Evolutionary conservation across 2,797 vertebrate genomes (phyloP).

Genomic region (Gambelia wislizenii): DNA sequence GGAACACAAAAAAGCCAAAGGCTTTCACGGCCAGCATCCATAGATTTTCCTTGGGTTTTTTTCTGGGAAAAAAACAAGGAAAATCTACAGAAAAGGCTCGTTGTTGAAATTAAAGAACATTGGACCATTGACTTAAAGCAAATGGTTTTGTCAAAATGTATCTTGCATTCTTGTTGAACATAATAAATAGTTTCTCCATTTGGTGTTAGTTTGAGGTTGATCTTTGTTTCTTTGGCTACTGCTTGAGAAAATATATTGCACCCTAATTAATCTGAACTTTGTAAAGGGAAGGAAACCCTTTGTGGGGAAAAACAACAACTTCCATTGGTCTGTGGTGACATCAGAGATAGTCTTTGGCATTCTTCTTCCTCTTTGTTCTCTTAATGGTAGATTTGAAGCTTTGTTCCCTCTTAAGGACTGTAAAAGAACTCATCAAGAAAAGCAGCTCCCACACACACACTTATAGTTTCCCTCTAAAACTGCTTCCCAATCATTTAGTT

Average conservation of each 20-base stretch:
- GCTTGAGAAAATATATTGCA: conserved; percentile 53
- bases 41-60: too few relatives aligned
- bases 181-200: background rate
- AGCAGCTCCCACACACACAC: background rate
- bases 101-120: background rate
- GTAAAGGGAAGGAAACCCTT: conserved; percentile 57
- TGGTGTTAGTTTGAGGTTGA: background rate
- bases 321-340: rapidly evolving
- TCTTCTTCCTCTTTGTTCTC: background rate
- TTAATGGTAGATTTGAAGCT: background rate
- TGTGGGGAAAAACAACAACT: background rate
- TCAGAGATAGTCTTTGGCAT: background rate
- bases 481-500: background rate
- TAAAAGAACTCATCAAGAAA: background rate
- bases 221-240: background rate
- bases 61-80: too few relatives aligned
- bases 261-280: conserved; percentile 59
- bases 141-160: background rate
- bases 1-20: background rate
- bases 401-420: conserved; percentile 36
- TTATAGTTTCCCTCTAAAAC: conserved; percentile 50
- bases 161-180: background rate
- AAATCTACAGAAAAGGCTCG: too few relatives aligned
- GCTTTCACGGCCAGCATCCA: too few relatives aligned
- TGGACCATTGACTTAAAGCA: background rate